These are phyloP conservation scores for Chaetops frenatus DNA, from an alignment of 2,113 vertebrate genomes.

Conservation along the genomic window DNA sequence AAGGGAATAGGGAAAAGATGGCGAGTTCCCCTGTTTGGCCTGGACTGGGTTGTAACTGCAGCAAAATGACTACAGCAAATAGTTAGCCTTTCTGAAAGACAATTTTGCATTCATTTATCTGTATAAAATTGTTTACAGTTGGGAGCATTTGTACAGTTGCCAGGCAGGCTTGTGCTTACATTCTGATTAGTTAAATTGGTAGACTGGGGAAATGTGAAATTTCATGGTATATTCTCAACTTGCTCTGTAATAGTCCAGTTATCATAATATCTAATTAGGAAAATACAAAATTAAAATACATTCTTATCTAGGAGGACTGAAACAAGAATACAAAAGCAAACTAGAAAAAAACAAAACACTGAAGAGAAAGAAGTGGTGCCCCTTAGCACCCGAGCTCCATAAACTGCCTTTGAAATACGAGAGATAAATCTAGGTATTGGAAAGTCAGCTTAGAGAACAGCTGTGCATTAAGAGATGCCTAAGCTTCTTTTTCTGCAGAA, in stretches of 20 bases:
- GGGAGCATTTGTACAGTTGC: not conserved
- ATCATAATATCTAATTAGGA: not conserved
- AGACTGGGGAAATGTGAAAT: not conserved
- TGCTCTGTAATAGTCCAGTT: not conserved
- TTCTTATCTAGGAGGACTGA: not conserved
- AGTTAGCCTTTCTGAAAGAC: not conserved
- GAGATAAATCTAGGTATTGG: not conserved
- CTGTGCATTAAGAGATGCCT: not conserved
- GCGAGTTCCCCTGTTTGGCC: not conserved
- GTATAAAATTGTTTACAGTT: not conserved
- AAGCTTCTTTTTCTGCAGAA: not conserved
- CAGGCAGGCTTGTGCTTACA: not conserved
- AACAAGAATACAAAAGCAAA: not conserved
- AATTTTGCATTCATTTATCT: not conserved
- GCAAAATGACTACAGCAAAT: not conserved
- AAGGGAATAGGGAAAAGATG: not conserved
- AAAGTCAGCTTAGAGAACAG: not conserved
- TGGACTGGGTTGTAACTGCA: not conserved
- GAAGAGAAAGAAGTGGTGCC: not conserved
- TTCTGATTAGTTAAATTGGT: not conserved
- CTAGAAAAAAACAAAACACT: not conserved
- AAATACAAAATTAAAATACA: not conserved
- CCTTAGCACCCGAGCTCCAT: not conserved
- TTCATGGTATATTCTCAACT: not conserved
- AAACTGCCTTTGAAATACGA: not conserved